A percentile compares a stretch with the other conserved stretches of the same genome.
Evolutionary conservation across 2,888 invertebrate species (phyloP).

Genomic region (Dryomyza anilis): DNA sequence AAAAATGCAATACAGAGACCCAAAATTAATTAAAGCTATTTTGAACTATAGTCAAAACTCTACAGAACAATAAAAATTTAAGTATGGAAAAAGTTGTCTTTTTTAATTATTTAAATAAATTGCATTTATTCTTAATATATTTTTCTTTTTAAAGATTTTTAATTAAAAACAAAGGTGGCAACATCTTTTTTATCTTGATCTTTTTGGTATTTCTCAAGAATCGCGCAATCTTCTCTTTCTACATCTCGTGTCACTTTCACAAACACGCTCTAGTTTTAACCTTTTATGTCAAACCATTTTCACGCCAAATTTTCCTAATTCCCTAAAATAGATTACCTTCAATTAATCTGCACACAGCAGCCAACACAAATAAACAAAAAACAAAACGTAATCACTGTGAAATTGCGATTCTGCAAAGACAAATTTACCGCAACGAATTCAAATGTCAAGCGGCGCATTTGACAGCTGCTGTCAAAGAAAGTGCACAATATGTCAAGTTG

Average conservation of each 20-base stretch:
- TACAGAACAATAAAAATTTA: no score
- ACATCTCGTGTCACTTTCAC: neutral
- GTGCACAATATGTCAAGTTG: neutral
- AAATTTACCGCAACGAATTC: conserved; percentile 22
- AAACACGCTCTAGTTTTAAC: neutral
- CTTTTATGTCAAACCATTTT: neutral
- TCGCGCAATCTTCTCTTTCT: neutral
- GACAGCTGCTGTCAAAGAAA: conserved; percentile 20
- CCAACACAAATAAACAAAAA: no score
- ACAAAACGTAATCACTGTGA: conserved; percentile 19
- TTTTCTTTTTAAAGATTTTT: no score
- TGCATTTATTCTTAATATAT: no score
- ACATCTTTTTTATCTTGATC: neutral
- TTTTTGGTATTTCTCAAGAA: neutral
- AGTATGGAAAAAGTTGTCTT: no score
- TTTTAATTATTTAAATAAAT: no score
- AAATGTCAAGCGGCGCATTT: conserved; percentile 15
- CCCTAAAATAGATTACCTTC: neutral
- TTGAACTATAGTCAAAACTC: no score
- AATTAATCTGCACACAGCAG: neutral
- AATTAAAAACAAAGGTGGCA: no score
- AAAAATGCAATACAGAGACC: no score
- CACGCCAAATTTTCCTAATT: neutral
- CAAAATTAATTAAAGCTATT: no score
- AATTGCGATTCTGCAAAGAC: conserved; percentile 8